Evolutionary conservation across 1,140 invertebrate genomes (phyloP), one percentile per base, ranked within the genome.

Genomic region (Anoplolepis gracilipes): DNA sequence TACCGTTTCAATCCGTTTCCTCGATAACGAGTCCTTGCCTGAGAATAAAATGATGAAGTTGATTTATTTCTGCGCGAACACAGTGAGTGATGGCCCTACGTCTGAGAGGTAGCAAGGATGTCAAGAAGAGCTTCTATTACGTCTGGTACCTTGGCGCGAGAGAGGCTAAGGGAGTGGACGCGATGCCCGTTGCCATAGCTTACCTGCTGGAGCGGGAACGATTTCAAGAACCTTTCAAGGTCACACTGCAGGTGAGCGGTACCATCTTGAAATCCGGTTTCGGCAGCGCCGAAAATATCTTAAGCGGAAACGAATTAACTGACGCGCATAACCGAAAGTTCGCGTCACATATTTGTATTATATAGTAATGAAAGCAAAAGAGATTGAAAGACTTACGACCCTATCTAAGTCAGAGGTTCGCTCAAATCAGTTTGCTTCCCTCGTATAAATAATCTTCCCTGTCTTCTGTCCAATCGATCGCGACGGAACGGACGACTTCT

Each of bases 61-160:
- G 28, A 49, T 85, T 85, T 87, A 19, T 85, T 73, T 57, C 46
- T 49, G 6, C 39, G 42, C 11, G 46, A 82, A 19, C 88, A 16
- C 87, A 95, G 94, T 90, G 93, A 94, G 93, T 93, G 86, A 95
- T 95, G 94, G 94, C 94, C 87, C 88, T 95, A 87, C 94, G 93
- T 93, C 93, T 97, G 90, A 96, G 97, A 94, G 94, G 97, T 90
- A 96, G 97, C 92, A 98, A 98, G 92, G 98, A 98, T 93, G 97
- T 98, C 89, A 99, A 99, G 95, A 99, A 99, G 94, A 98, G 98
- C 64, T 99, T 98, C 46, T 99, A 99, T 95, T 99, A 99, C 95
- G 98, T 99, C 64, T 99, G 98, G 98, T 99, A 99, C 95, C 96
- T 99, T 88, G 99, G 99, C 28, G 98, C 99, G 88, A 98, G 99